phyloP scores from a whole-genome alignment of 2,888 invertebrate species.

The Mellilla xanthometata region DNA sequence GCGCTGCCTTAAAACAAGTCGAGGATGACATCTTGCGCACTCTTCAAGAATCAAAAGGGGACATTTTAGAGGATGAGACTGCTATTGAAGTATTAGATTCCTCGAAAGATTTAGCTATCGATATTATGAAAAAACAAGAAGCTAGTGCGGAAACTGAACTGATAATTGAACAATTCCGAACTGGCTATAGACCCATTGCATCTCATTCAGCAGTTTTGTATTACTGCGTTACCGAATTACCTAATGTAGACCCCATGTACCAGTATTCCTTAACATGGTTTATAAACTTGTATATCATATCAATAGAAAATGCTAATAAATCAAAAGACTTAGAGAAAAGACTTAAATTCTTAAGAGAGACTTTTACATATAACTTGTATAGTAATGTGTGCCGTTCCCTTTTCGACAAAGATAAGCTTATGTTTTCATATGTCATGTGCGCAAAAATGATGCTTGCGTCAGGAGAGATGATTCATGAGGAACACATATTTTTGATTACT shows the following conservation, averaged over 20 bases:
- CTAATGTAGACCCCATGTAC: slow-evolving; percentile 94
- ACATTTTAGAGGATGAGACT: slow-evolving; percentile 95
- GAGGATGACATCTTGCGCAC: slow-evolving; percentile 95
- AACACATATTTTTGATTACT: slow-evolving; percentile 88
- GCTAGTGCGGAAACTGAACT: slow-evolving; percentile 89
- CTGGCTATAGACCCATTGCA: slow-evolving; percentile 89
- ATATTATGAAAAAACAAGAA: slow-evolving; percentile 92
- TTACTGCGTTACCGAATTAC: slow-evolving; percentile 91
- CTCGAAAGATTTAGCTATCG: slow-evolving; percentile 90
- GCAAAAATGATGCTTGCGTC: slow-evolving; percentile 85
- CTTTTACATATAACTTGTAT: slow-evolving; percentile 91
- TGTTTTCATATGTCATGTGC: slow-evolving; percentile 92
- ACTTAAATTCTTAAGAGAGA: slow-evolving; percentile 86
- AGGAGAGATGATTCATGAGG: slow-evolving; percentile 82
- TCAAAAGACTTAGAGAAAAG: slow-evolving; percentile 87
- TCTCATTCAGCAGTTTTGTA: slow-evolving; percentile 91
- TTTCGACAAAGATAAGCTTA: slow-evolving; percentile 92
- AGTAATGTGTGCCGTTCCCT: slow-evolving; percentile 92
- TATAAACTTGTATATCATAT: slow-evolving; percentile 89
- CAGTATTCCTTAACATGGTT: slow-evolving; percentile 94
- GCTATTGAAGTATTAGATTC: slow-evolving; percentile 94
- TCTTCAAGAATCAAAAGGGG: slow-evolving; percentile 90
- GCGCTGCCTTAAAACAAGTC: slow-evolving; percentile 90
- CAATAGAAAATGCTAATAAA: slow-evolving; percentile 89
- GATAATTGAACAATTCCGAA: slow-evolving; percentile 89